Evolutionary conservation across 2,797 vertebrate genomes (phyloP).

Genomic region (Darevskia mixta): DNA sequence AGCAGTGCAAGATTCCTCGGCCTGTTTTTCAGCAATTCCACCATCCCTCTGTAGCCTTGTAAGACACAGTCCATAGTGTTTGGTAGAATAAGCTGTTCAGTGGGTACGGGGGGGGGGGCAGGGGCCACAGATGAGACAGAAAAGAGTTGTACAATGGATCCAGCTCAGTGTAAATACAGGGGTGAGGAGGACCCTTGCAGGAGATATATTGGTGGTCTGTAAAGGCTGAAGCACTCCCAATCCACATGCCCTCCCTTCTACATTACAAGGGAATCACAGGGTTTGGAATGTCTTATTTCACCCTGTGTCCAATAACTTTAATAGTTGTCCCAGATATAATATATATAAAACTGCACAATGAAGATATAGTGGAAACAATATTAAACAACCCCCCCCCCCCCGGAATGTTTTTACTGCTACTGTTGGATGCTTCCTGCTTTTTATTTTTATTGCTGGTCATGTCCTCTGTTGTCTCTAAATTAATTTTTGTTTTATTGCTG

Average conservation of each 20-base stretch:
- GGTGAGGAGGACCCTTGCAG: too few species aligned
- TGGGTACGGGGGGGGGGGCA: too few species aligned
- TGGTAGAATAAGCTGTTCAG: too few species aligned
- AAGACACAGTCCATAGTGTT: too few species aligned
- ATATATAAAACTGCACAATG: not conserved
- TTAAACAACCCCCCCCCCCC: not conserved
- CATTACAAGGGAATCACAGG: not conserved
- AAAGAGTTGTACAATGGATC: too few species aligned
- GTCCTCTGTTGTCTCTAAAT: not conserved
- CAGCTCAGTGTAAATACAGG: too few species aligned
- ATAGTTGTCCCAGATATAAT: not conserved
- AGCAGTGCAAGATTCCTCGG: too few species aligned
- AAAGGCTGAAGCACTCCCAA: not conserved
- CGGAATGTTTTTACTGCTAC: not conserved
- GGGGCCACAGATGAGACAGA: too few species aligned
- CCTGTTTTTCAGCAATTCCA: too few species aligned
- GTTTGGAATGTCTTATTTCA: not conserved
- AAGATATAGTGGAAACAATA: constrained; percentile 4
- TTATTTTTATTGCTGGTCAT: not conserved
- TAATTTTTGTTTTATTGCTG: not conserved
- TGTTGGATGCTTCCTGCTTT: not conserved
- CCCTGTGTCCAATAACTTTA: not conserved
- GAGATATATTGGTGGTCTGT: too few species aligned
- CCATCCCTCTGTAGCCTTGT: too few species aligned
- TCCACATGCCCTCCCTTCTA: not conserved